Conservation (phyloP, 2,888 invertebrate species). For the Tryphoninae sp. region DNA sequence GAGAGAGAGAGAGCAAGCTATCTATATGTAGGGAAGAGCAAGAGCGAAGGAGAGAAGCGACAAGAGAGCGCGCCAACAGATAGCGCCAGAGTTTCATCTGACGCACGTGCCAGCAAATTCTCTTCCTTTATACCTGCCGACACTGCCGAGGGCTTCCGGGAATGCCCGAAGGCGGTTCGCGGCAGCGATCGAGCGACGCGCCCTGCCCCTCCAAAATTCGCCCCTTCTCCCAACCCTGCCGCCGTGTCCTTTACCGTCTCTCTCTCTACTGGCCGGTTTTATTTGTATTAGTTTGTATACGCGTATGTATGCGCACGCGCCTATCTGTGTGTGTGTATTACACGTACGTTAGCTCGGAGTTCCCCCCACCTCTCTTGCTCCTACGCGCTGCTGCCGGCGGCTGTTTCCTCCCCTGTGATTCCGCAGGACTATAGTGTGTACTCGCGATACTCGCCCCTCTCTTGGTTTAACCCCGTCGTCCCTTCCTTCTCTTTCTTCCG, state of each 20-base stretch:
- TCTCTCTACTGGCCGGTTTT: constrained; percentile 16
- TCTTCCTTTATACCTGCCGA: constrained; percentile 67
- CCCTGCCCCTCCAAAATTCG: constrained; percentile 62
- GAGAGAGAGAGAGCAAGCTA: too few species aligned
- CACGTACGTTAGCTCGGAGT: constrained; percentile 1
- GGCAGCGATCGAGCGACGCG: constrained; percentile 73
- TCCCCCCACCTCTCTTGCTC: constrained; percentile 40
- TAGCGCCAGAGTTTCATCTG: constrained; percentile 69
- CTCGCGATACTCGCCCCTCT: constrained; percentile 46
- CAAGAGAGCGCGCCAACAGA: constrained; percentile 65
- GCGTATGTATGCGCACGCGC: background rate
- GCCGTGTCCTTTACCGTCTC: constrained; percentile 51
- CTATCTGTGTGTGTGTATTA: constrained; percentile 20
- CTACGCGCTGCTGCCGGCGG: constrained; percentile 48
- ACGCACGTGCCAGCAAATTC: constrained; percentile 66
- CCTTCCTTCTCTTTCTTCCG: background rate
- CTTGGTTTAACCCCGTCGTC: background rate
- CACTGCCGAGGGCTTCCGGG: constrained; percentile 68
- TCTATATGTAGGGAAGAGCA: background rate
- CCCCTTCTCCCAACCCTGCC: constrained; percentile 41
- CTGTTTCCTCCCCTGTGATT: constrained; percentile 66
- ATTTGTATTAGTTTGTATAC: background rate
- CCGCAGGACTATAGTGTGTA: constrained; percentile 45
- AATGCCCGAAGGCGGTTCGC: constrained; percentile 69
- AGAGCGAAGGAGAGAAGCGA: constrained; percentile 14